Evolutionary conservation across 2,113 vertebrate species (phyloP).

Genomic region (Anolis sagrei): DNA sequence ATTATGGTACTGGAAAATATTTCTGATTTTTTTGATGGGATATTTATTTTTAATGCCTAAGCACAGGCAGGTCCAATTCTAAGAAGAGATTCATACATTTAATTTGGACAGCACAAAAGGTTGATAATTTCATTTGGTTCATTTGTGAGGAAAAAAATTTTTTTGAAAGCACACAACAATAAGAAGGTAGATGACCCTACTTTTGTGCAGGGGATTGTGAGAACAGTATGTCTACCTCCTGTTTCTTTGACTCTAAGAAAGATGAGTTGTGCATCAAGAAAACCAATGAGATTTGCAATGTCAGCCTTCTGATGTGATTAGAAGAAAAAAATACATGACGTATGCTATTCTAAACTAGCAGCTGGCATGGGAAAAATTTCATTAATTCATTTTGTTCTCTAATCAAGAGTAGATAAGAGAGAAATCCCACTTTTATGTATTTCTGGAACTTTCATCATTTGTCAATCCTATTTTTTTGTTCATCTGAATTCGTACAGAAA

Average conservation of each 20-base stretch:
- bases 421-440: constrained; percentile 50
- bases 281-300: constrained; percentile 12
- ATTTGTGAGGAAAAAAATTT: background rate
- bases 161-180: no score
- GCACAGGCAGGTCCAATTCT: background rate
- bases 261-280: constrained; percentile 24
- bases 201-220: background rate
- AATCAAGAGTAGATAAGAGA: constrained; percentile 31
- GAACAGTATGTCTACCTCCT: background rate
- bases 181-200: no score
- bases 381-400: constrained; percentile 59
- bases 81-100: background rate
- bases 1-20: no score
- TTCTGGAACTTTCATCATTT: constrained; percentile 58
- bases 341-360: constrained; percentile 17
- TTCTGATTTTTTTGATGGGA: background rate
- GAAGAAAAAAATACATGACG: constrained; percentile 18
- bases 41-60: no score
- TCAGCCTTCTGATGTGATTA: background rate
- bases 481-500: constrained; percentile 46
- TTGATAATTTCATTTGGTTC: background rate
- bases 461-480: constrained; percentile 58
- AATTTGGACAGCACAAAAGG: background rate
- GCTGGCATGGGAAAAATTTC: constrained; percentile 28
- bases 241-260: constrained; percentile 26